Evolutionary conservation across 2,888 invertebrate species (phyloP).

Genomic region (Pterostichus niger): DNA sequence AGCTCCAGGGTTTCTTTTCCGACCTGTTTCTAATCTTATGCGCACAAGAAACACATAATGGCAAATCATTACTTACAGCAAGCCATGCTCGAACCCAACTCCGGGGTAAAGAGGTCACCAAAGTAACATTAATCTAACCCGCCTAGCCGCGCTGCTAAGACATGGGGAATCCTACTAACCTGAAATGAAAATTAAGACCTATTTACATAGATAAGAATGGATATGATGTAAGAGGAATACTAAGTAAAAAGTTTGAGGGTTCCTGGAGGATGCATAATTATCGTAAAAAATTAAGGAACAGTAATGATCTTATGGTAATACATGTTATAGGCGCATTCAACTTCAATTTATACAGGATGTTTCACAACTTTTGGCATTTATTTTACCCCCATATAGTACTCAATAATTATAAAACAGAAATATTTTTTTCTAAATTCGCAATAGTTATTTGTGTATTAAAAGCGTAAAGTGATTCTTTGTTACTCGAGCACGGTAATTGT

Average conservation of each 20-base stretch:
- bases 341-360: too few species aligned
- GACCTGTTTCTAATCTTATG: slow-evolving; percentile 48
- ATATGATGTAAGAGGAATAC: background rate
- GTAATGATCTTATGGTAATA: too few species aligned
- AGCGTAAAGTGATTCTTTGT: too few species aligned
- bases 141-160: slow-evolving; percentile 9
- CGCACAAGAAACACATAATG: slow-evolving; percentile 60
- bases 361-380: too few species aligned
- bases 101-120: slow-evolving; percentile 39
- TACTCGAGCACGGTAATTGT: too few species aligned
- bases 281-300: too few species aligned
- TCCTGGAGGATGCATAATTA: background rate
- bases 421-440: too few species aligned
- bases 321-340: too few species aligned
- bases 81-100: background rate
- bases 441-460: too few species aligned
- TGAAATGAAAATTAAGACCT: slow-evolving; percentile 50
- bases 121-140: slow-evolving; percentile 50
- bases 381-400: too few species aligned
- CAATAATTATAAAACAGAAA: too few species aligned
- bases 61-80: slow-evolving; percentile 61
- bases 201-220: slow-evolving; percentile 53
- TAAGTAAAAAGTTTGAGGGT: slow-evolving; percentile 30
- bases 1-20: slow-evolving; percentile 8
- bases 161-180: slow-evolving; percentile 3